Evolutionary conservation across 2,113 vertebrate genomes (phyloP).

Genomic region (Motacilla alba): DNA sequence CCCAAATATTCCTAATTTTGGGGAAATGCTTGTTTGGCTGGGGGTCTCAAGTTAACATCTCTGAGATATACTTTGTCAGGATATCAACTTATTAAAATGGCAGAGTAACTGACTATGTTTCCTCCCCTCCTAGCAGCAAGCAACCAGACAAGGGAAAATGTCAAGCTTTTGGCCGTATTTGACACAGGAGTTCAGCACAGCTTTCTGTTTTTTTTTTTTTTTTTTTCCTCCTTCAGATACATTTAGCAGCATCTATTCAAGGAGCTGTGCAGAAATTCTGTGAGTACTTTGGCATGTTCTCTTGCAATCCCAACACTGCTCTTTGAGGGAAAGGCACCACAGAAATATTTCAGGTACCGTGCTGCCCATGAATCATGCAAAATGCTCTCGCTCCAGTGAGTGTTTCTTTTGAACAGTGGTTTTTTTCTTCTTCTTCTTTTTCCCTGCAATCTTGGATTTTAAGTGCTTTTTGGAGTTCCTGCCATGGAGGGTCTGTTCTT

Average conservation of each 20-base stretch:
- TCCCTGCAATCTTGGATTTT: not conserved
- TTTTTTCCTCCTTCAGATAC: not conserved
- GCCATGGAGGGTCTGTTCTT: not conserved
- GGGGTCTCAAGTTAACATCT: not conserved
- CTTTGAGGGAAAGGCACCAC: slow-evolving; percentile 1
- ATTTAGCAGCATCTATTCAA: slow-evolving; percentile 27
- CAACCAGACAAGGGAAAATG: not conserved
- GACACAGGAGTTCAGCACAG: not conserved
- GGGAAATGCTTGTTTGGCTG: not conserved
- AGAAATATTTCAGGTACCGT: not conserved
- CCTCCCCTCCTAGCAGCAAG: not conserved
- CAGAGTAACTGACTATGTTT: not conserved
- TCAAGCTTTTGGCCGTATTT: not conserved
- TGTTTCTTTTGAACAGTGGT: not conserved
- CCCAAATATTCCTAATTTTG: not conserved
- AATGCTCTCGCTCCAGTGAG: not conserved
- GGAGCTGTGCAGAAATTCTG: slow-evolving; percentile 7
- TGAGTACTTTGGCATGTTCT: not conserved
- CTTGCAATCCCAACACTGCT: not conserved
- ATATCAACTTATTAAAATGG: not conserved
- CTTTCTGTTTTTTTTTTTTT: not conserved
- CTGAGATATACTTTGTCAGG: not conserved
- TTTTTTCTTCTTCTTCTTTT: not conserved
- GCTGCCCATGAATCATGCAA: slow-evolving; percentile 3
- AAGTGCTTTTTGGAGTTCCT: not conserved